phyloP scores from a whole-genome alignment of 2,797 vertebrate species.

The Xiphophorus birchmanni region DNA sequence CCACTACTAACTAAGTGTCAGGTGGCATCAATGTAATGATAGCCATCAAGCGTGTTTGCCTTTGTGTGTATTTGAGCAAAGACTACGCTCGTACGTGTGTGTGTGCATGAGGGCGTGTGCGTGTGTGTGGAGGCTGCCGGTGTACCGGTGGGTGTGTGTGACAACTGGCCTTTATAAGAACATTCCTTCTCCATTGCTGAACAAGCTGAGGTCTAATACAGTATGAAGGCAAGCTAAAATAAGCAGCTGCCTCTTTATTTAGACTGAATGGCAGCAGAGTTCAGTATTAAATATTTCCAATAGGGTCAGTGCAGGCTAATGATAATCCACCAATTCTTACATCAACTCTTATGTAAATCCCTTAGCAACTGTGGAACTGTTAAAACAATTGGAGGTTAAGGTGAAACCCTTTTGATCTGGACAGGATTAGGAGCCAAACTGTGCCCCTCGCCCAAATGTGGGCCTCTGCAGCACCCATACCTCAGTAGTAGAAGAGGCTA shows the following conservation, averaged over 20 bases:
- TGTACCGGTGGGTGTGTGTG: conserved; percentile 30
- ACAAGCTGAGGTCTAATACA: conserved; percentile 27
- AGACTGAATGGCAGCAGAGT: conserved; percentile 18
- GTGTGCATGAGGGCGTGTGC: conserved; percentile 41
- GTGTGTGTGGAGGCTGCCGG: conserved; percentile 43
- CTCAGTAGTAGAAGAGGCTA: conserved; percentile 24
- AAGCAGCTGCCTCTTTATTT: conserved; percentile 35
- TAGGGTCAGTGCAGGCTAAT: conserved; percentile 34
- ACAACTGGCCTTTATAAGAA: conserved; percentile 68
- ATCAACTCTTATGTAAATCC: conserved; percentile 35
- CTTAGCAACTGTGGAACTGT: conserved; percentile 21
- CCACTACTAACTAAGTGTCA: conserved; percentile 78
- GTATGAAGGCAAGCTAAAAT: conserved; percentile 12
- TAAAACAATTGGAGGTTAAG: conserved; percentile 15
- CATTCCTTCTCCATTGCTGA: conserved; percentile 54
- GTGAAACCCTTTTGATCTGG: conserved; percentile 19
- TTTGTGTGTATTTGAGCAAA: conserved; percentile 67
- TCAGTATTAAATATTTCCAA: conserved; percentile 49
- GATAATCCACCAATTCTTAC: conserved; percentile 36
- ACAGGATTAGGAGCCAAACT: conserved; percentile 27
- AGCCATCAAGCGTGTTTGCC: conserved; percentile 75
- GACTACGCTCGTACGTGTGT: conserved; percentile 51
- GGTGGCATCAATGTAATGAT: conserved; percentile 80
- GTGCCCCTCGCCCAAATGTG: conserved; percentile 66
- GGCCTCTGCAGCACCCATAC: conserved; percentile 70